phyloP scores from a whole-genome alignment of 2,888 invertebrate species.

The Chironomus tentans region DNA sequence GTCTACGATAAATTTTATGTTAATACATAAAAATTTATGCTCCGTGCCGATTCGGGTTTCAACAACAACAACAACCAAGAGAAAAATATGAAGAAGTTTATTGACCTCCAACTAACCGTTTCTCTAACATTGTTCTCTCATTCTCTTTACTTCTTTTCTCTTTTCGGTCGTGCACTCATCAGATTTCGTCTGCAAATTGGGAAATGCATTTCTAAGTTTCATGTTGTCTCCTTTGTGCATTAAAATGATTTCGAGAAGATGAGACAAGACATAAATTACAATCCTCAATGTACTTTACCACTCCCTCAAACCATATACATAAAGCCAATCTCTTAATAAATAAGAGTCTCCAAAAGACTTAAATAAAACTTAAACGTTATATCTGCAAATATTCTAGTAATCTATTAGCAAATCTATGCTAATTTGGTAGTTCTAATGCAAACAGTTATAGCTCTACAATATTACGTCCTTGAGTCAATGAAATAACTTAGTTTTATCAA shows the following conservation, averaged over 20 bases:
- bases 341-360: too few relatives aligned
- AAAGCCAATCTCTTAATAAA: neutral
- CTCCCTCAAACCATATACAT: neutral
- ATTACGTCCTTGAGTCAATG: too few relatives aligned
- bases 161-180: neutral
- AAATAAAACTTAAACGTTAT: too few relatives aligned
- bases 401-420: too few relatives aligned
- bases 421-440: too few relatives aligned
- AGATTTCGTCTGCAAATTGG: constrained; percentile 8
- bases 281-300: neutral
- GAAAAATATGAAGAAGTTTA: neutral
- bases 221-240: too few relatives aligned
- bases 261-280: neutral
- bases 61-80: neutral
- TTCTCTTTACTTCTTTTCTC: neutral
- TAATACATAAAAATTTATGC: constrained; percentile 9
- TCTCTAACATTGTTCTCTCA: neutral
- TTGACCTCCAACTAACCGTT: neutral
- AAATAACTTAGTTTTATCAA: too few relatives aligned
- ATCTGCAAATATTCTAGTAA: too few relatives aligned
- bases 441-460: too few relatives aligned
- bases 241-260: neutral
- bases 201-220: constrained; percentile 19
- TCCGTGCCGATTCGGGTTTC: neutral
- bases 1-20: neutral